Evolutionary conservation across 2,113 vertebrate species (phyloP).

Genomic region (Camelus bactrianus): DNA sequence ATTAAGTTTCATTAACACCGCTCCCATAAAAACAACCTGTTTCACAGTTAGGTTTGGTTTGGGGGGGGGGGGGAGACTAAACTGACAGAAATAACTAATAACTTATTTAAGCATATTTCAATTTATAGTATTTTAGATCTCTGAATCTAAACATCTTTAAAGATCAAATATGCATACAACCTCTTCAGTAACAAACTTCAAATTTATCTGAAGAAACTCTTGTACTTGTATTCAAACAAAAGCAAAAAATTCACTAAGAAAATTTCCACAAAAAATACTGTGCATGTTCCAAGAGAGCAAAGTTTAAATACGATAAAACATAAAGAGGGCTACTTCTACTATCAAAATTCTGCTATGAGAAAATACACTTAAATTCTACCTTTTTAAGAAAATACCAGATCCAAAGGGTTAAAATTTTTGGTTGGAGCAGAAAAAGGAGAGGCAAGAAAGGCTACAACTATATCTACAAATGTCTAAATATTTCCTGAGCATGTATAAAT

Average conservation of each 20-base stretch:
- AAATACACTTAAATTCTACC: background rate
- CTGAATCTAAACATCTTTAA: background rate
- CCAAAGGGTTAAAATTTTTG: background rate
- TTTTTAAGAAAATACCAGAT: background rate
- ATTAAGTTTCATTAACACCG: background rate
- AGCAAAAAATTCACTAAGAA: background rate
- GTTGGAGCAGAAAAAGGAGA: background rate
- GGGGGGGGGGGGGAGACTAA: background rate
- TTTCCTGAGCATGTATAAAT: conserved; percentile 18
- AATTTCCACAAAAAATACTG: background rate
- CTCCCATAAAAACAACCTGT: background rate
- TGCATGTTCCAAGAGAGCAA: background rate
- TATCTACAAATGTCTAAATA: background rate
- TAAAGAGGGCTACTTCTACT: background rate
- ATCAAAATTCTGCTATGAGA: background rate
- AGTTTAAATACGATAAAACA: background rate
- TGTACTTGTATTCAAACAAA: background rate
- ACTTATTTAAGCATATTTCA: background rate
- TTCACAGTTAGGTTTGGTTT: background rate
- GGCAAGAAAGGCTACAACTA: background rate
- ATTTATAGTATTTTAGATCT: background rate
- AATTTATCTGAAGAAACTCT: background rate
- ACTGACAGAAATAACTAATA: background rate
- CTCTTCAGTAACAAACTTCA: background rate
- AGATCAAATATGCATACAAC: background rate